Conservation (phyloP, 2,888 invertebrate genomes). For the Pristionchus fissidentatus region DNA sequence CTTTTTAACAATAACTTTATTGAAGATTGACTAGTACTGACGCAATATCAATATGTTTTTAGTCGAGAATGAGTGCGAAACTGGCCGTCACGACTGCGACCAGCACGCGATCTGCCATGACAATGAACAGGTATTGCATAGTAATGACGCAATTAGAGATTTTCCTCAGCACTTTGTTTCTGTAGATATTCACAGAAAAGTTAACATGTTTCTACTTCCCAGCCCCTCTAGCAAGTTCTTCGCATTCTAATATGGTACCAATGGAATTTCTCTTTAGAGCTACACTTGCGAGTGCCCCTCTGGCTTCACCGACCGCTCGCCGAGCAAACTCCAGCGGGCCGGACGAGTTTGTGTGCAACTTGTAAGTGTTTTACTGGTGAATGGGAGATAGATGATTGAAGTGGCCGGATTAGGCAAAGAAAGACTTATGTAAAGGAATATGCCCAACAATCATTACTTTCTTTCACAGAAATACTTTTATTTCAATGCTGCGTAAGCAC, state of each 20-base stretch:
- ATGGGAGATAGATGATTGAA: no score
- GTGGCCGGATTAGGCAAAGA: no score
- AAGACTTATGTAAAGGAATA: no score
- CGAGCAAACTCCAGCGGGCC: constrained; percentile 69
- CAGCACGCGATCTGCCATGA: constrained; percentile 72
- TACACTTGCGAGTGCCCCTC: constrained; percentile 74
- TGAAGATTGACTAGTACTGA: background rate
- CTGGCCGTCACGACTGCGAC: constrained; percentile 74
- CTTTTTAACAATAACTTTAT: background rate
- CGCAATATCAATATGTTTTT: constrained; percentile 45
- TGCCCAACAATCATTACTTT: no score
- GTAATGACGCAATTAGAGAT: background rate
- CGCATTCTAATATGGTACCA: no score
- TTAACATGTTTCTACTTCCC: background rate
- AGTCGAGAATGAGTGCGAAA: constrained; percentile 73
- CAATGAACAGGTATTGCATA: constrained; percentile 68
- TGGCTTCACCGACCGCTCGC: constrained; percentile 73
- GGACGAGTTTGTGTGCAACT: constrained; percentile 72
- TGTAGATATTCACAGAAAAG: background rate
- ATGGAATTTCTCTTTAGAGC: background rate
- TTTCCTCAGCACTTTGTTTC: background rate
- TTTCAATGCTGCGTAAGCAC: no score
- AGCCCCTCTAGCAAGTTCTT: no score
- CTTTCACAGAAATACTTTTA: no score
- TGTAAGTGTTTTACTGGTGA: no score